A percentile compares a stretch with the other conserved stretches of the same genome.
Evolutionary conservation across 2,113 vertebrate species (phyloP).

Genomic region (Tragelaphus strepsiceros): DNA sequence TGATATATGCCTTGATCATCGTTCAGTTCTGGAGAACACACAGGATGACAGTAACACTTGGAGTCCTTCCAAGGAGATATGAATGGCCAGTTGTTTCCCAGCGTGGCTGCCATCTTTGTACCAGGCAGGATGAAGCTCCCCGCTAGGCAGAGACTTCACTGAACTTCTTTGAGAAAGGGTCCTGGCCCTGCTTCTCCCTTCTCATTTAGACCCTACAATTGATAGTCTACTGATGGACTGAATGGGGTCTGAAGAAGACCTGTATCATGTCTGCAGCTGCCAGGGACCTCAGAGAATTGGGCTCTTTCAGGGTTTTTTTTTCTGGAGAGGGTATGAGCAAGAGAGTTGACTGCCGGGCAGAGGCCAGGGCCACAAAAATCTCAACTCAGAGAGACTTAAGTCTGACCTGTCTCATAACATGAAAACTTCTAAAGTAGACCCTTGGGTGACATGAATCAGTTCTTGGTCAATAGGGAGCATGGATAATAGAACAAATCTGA

Average conservation of each 20-base stretch:
- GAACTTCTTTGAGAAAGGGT: neutral
- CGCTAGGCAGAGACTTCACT: neutral
- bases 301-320: slow-evolving; percentile 25
- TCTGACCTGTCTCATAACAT: neutral
- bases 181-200: neutral
- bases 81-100: neutral
- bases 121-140: neutral
- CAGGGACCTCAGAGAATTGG: slow-evolving; percentile 38
- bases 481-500: slow-evolving; percentile 17
- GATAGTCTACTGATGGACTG: neutral
- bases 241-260: neutral
- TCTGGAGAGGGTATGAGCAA: slow-evolving; percentile 36
- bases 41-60: slow-evolving; percentile 6
- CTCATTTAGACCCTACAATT: neutral
- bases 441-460: neutral
- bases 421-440: neutral
- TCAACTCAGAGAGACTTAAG: neutral
- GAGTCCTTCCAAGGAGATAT: slow-evolving; percentile 47
- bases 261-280: neutral
- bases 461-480: neutral
- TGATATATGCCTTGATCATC: neutral
- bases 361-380: neutral
- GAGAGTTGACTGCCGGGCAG: neutral
- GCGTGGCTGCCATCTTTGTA: neutral
- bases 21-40: slow-evolving; percentile 56